phyloP scores from a whole-genome alignment of 2,113 vertebrate genomes.

The Condylura cristata region DNA sequence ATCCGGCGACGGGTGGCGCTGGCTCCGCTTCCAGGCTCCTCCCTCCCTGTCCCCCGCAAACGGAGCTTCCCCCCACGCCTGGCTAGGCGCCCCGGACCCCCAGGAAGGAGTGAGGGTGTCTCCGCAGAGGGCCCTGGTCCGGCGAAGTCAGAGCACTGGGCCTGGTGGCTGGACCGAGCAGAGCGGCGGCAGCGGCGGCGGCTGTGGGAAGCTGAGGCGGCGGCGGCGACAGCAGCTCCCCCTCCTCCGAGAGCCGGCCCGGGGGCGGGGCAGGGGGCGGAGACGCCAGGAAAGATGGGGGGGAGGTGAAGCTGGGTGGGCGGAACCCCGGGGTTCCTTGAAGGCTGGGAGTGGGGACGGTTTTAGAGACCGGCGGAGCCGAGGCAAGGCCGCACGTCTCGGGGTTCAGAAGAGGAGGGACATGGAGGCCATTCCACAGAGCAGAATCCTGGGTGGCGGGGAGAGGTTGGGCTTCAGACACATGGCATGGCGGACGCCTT shows the following conservation, averaged over 20 bases:
- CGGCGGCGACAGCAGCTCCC: conserved; percentile 54
- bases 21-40: conserved; percentile 68
- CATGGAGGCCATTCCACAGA: neutral
- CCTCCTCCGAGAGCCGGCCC: conserved; percentile 63
- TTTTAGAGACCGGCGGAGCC: neutral
- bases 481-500: neutral
- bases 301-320: neutral
- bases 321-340: conserved; percentile 57
- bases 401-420: neutral
- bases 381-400: conserved; percentile 3
- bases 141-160: conserved; percentile 62
- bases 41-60: conserved; percentile 68
- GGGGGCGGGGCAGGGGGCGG: conserved; percentile 79
- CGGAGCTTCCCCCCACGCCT: conserved; percentile 50
- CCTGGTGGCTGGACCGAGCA: conserved; percentile 59
- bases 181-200: conserved; percentile 21
- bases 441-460: neutral
- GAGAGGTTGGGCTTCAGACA: neutral
- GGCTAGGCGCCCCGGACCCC: conserved; percentile 20
- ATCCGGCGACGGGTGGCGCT: conserved; percentile 64
- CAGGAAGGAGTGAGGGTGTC: conserved; percentile 40
- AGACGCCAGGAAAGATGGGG: conserved; percentile 35
- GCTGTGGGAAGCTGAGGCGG: conserved; percentile 57
- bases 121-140: conserved; percentile 54
- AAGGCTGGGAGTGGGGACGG: conserved; percentile 9